Base-by-base conservation (phyloP, 2,113 vertebrate genomes). In the Mastomys coucha region DNA sequence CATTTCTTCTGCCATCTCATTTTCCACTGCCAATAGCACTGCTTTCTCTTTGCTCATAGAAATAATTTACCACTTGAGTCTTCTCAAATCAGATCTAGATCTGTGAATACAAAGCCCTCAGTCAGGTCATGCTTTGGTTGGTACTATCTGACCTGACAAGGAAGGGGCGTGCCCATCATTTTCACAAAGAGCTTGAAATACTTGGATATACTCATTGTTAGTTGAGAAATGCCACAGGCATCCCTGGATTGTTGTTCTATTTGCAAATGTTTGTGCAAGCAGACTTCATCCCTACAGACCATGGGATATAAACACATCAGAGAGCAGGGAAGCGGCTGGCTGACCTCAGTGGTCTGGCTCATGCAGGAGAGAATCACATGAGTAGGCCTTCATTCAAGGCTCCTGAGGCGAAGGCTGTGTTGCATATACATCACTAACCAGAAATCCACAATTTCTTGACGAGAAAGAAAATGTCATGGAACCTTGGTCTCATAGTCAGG, bases 381-480 rank as follows among this genome's bases (percentile, higher is more conserved):
- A 26, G 49, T n/a, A 10, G 49, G 8, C 36, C 80, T 26, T 49
- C 2, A 31, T 0, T 3, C 9, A 5, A 28, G 65, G 22, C 9
- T 7, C 58, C 78, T 3, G 6, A 0, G 9, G 49, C 28, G 36
- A 22, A 10, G 76, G 31, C 75, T 2, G n/a, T 73, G 87, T 14
- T 0, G 0, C 36, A 45, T 5, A 28, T 0, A 24, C 9, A 42
- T 0, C 0, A 11, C 49, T 58, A 9, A 26, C 70, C 51, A 19
- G 78, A 56, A 36, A 31, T 0, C 4, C 51, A 9, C 63, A 58
- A n/a, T 11, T 22, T 70, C 82, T 33, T 0, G 42, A 53, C 87
- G 9, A 1, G 8, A 72, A 19, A 5, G 9, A 1, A 33, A 39
- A 58, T 31, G 0, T 3, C 1, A 0, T 3, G 13, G 1, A 20